Evolutionary conservation across 2,888 invertebrate species (phyloP).

Genomic region (Heliconius ismenius): DNA sequence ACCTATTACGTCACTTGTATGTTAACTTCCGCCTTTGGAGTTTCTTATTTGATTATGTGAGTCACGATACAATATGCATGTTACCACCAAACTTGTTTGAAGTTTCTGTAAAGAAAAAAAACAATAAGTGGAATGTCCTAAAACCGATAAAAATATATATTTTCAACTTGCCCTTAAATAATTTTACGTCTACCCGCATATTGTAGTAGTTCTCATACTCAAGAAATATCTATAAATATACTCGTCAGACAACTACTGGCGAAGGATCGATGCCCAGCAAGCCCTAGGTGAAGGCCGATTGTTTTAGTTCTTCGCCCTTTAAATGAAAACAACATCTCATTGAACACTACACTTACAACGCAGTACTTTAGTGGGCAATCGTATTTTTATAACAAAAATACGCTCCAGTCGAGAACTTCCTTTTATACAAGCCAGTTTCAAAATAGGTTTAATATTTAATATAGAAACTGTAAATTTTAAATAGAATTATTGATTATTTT

Average conservation of each 20-base stretch:
- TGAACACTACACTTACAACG: slow-evolving; percentile 46
- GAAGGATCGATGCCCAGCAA: slow-evolving; percentile 73
- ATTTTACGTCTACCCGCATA: slow-evolving; percentile 18
- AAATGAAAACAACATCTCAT: slow-evolving; percentile 54
- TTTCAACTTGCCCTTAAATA: slow-evolving; percentile 21
- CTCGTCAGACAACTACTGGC: slow-evolving; percentile 67
- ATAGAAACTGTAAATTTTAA: neutral
- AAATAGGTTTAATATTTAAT: neutral
- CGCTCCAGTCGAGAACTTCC: too few relatives aligned
- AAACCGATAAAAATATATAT: slow-evolving; percentile 19
- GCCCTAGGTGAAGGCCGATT: slow-evolving; percentile 77
- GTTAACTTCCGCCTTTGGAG: slow-evolving; percentile 78
- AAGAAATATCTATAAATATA: slow-evolving; percentile 71
- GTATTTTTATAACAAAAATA: neutral
- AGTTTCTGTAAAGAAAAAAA: slow-evolving; percentile 15
- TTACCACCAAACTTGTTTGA: slow-evolving; percentile 15
- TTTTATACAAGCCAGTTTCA: too few relatives aligned
- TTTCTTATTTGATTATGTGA: slow-evolving; percentile 76
- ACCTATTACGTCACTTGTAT: slow-evolving; percentile 78
- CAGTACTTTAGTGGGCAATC: neutral
- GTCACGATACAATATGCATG: slow-evolving; percentile 69
- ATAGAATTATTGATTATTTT: slow-evolving; percentile 41
- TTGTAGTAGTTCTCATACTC: slow-evolving; percentile 55
- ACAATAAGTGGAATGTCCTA: slow-evolving; percentile 29
- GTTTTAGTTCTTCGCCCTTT: slow-evolving; percentile 67